Evolutionary conservation across 2,888 invertebrate genomes (phyloP).

Genomic region (Timandra comae): DNA sequence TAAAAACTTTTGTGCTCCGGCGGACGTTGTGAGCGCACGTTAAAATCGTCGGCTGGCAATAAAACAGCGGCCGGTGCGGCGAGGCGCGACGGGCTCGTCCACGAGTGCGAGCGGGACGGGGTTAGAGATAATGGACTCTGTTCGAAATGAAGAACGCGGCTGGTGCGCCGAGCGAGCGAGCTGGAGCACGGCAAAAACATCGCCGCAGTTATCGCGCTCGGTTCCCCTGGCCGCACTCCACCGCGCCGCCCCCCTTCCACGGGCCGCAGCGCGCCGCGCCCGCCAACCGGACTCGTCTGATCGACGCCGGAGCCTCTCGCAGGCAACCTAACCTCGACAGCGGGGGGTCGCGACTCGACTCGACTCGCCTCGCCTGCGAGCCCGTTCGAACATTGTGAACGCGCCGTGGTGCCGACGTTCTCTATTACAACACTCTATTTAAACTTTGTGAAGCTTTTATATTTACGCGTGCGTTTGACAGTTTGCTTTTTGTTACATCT

Average conservation of each 20-base stretch:
- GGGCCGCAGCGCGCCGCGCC: slow-evolving; percentile 35
- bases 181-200: slow-evolving; percentile 73
- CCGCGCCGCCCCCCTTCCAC: slow-evolving; percentile 26
- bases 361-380: slow-evolving; percentile 35
- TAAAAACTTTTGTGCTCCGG: slow-evolving; percentile 77
- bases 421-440: slow-evolving; percentile 50
- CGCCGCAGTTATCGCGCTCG: slow-evolving; percentile 68
- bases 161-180: slow-evolving; percentile 67
- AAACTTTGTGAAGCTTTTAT: slow-evolving; percentile 54
- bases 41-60: slow-evolving; percentile 77
- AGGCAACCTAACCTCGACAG: slow-evolving; percentile 68
- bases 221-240: slow-evolving; percentile 25
- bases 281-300: slow-evolving; percentile 57
- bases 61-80: slow-evolving; percentile 76
- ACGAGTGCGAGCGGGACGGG: slow-evolving; percentile 61
- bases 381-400: slow-evolving; percentile 42
- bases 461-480: slow-evolving; percentile 52
- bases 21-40: slow-evolving; percentile 77
- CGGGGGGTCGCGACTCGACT: slow-evolving; percentile 68
- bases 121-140: slow-evolving; percentile 71
- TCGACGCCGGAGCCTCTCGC: slow-evolving; percentile 67
- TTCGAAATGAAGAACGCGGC: slow-evolving; percentile 73
- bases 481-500: slow-evolving; percentile 41
- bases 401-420: slow-evolving; percentile 42
- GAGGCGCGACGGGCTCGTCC: slow-evolving; percentile 65